Evolutionary conservation across 2,888 invertebrate species (phyloP), one percentile per base, ranked within the genome.

Genomic region (Chrysopilus asiliformis): DNA sequence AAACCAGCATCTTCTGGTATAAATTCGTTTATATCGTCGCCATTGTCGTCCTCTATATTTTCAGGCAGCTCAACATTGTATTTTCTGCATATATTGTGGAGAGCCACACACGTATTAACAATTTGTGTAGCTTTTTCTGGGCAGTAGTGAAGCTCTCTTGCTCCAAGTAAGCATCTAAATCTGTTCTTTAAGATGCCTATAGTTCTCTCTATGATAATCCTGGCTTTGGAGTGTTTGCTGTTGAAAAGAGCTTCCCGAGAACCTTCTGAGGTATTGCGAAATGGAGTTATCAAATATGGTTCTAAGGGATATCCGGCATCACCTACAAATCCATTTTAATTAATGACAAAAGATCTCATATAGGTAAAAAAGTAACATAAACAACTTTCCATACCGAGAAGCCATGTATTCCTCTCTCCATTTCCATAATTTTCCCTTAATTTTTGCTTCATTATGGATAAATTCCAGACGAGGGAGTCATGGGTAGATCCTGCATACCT

Each of bases 251-350:
- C 30, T 18, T 39, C 33, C 13, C 12, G 12, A 12, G 15, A 25
- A 10, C 26, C 28, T 13, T 26, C 34, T 7, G 3, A n/a, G 13
- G 31, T 12, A 31, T 24, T 18, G 6, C 35, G 22, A 18, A 32
- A 39, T 9, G 39, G 39, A 14, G 37, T 40, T 13, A 42, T 37
- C 6, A 40, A 27, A 19, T 32, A 42, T 8, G 40, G 42, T 15
- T 42, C 37, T 16, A 42, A 32, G 8, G 40, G 26, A 24, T 43
- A 43, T 9, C 41, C 43, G 10, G 18, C 22, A 35, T 38, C 26
- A 18, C 34, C 34, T 34, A 17, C 12, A 33, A 36, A 19, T 30
- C 7, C n/a, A 5, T 26, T 12, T 26, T 12, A 12, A 26, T 26
- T n/a, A n/a, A 26, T 13, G 13, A 26, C n/a, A 12, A 26, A 26